These are phyloP conservation scores for Drosophila insularis DNA, from an alignment of 1,140 invertebrate species.

Conservation along the genomic window DNA sequence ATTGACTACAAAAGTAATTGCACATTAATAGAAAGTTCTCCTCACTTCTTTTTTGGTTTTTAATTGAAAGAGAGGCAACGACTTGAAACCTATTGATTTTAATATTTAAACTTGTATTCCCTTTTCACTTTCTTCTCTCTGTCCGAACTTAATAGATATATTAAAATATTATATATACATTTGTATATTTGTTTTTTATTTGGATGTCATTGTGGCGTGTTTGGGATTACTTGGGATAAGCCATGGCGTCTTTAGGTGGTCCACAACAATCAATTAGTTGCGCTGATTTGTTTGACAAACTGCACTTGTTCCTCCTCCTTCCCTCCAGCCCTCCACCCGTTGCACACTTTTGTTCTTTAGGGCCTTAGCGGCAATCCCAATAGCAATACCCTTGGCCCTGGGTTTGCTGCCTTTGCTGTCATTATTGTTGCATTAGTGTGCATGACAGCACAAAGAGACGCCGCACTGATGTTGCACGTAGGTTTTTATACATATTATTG, in stretches of 20 bases:
- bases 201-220: not conserved
- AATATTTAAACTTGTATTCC: too few species aligned
- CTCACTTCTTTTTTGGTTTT: too few species aligned
- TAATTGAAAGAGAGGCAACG: too few species aligned
- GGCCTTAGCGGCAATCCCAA: not conserved
- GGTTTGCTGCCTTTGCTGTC: not conserved
- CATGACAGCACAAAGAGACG: constrained; percentile 13
- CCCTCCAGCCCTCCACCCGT: not conserved
- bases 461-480: constrained; percentile 21
- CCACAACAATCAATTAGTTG: constrained; percentile 23
- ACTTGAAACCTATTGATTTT: too few species aligned
- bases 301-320: not conserved
- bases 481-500: not conserved
- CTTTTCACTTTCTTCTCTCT: too few species aligned
- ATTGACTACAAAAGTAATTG: too few species aligned
- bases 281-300: constrained; percentile 31
- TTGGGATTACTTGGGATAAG: not conserved
- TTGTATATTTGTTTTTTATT: not conserved
- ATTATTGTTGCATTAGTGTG: constrained; percentile 28
- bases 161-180: too few species aligned
- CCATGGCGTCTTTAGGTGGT: not conserved
- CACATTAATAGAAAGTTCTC: not conserved
- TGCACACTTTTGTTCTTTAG: too few species aligned
- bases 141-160: too few species aligned
- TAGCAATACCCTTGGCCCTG: not conserved